Evolutionary conservation across 2,113 vertebrate species (phyloP), one percentile per base, ranked within the genome.

Genomic region (Tylochromis polylepis): DNA sequence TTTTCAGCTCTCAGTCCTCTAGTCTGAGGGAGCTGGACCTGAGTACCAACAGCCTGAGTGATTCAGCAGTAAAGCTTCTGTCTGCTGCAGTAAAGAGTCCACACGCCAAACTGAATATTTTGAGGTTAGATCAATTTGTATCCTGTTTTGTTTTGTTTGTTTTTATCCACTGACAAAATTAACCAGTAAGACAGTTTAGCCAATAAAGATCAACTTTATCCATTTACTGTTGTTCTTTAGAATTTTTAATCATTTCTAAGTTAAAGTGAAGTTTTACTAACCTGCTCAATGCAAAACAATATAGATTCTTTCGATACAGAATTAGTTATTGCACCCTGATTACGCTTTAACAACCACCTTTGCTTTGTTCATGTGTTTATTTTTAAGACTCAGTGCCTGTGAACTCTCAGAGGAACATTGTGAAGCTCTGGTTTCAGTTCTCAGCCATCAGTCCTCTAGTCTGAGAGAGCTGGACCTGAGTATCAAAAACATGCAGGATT

Each of bases 271-370:
- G 11, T 27, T 57, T 57, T 56, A 56, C 22, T 57, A 27, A 57
- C 22, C 6, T 4, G 6, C 7, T 57, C 56, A 27, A 11, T 0
- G 4, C 22, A 57, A 27, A 6, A 27, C 14, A 1, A 57, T 6
- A 24, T 12, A 6, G 0, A 27, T 57, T 22, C 12, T 57, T 20
- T 57, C 7, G 14, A 27, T 57, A 27, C 22, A 57, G 11, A 0
- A 57, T 8, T 57, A 14, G 11, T 57, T 27, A 27, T 57, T 57
- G 11, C 24, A 57, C 56, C 22, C 6, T 57, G 56, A 57, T 57
- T 6, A 0, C 56, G 14, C 11, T 57, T 27, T 57, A 4, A 14
- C 22, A 57, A 57, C 56, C 3, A 4, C 11, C 4, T 11, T 11
- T 10, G 11, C 55, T 53, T 53, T 53, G 18, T 53, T 36, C 34